Base-by-base conservation (phyloP, 2,888 invertebrate species). In the Drosophila limbata region DNA sequence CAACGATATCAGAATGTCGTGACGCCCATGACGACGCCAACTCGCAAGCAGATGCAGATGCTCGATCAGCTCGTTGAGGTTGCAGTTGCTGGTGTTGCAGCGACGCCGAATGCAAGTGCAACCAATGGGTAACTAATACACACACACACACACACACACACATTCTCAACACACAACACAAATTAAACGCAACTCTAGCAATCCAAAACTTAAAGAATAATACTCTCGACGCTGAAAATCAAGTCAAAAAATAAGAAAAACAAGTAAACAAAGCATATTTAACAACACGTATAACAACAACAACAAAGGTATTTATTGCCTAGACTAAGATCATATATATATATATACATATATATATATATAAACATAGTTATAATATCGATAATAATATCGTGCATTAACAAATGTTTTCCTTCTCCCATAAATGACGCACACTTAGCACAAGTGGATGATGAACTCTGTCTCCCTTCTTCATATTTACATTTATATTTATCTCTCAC, bases 1-100 rank as follows among this genome's bases (percentile, higher is more conserved):
- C 90, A 93, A 93, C 92, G 92, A 92, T 92, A 94, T 93, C 93
- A 93, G 91, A 93, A 93, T 93, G 93, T 91, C 77, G 93, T 93
- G 85, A 93, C 93, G 82, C 94, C 90, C 76, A 69, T 89, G 67
- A 81, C 79, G 64, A 81, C 90, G 83, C 90, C 90, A 72, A 88
- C 90, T 92, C 94, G 92, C 55, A 84, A 87, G 56, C 84, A 87
- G 42, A 75, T 86, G 47, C 69, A 84, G 60, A 77, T 87, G 87
- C 74, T 84, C 17, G 84, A 86, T 57, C 77, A 84, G 47, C 70
- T 84, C 33, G 84, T 81, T 44, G 75, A 57, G 60, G 66, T 60
- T 45, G 70, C 66, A 47, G 61, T 62, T 25, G 64, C 68, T 5
- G 44, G 47, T 62, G 73, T 47, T 42, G 55, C 71, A 28, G 21